A percentile compares a stretch with the other conserved stretches of the same genome.
Evolutionary conservation across 2,888 invertebrate species (phyloP).

Genomic region (Diogma glabrata): DNA sequence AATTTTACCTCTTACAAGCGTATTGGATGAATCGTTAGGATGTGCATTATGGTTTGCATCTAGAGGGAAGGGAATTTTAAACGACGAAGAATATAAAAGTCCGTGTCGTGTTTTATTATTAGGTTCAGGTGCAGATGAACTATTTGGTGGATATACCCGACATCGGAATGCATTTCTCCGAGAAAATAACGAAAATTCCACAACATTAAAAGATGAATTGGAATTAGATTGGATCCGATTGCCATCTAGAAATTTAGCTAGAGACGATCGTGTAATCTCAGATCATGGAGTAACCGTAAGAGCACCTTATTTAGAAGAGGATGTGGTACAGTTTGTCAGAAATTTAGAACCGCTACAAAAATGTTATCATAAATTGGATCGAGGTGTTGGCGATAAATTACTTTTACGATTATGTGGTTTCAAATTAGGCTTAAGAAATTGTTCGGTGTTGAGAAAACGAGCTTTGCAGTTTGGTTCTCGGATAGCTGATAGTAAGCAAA

Average conservation of each 20-base stretch:
- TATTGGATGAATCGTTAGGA: conserved; percentile 93
- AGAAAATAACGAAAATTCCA: conserved; percentile 22
- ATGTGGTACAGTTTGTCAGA: conserved; percentile 51
- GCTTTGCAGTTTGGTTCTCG: conserved; percentile 96
- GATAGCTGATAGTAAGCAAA: conserved; percentile 85
- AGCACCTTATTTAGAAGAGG: conserved; percentile 68
- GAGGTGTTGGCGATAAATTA: conserved; percentile 89
- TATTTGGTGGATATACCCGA: conserved; percentile 87
- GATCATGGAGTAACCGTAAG: conserved; percentile 80
- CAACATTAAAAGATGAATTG: conserved; percentile 51
- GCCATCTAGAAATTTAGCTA: conserved; percentile 78
- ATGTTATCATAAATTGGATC: conserved; percentile 37
- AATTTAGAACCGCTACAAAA: conserved; percentile 51
- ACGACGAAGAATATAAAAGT: conserved; percentile 19
- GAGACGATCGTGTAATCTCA: conserved; percentile 87
- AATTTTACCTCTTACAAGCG: conserved; percentile 72
- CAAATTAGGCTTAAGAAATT: conserved; percentile 49
- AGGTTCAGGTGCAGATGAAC: conserved; percentile 96
- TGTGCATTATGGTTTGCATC: conserved; percentile 97
- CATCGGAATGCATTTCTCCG: conserved; percentile 64
- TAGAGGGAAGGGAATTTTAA: conserved; percentile 46
- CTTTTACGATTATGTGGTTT: conserved; percentile 64
- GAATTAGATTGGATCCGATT: conserved; percentile 74
- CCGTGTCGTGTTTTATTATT: conserved; percentile 48
- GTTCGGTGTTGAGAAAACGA: conserved; percentile 68